Evolutionary conservation across 2,113 vertebrate species (phyloP).

Genomic region (Agelaius tricolor): DNA sequence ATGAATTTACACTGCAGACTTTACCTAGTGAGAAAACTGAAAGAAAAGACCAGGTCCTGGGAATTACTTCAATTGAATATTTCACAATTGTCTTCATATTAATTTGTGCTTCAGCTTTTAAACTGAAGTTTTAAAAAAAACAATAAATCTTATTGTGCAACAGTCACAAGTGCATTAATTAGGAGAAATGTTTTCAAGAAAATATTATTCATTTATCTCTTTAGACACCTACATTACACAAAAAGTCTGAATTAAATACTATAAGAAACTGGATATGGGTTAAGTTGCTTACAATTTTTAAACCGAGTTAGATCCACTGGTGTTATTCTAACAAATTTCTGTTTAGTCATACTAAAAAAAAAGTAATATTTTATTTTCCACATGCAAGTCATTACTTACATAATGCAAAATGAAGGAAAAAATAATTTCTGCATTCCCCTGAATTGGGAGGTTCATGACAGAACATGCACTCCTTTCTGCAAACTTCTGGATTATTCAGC

Average conservation of each 20-base stretch:
- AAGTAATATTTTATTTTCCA: neutral
- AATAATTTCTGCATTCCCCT: neutral
- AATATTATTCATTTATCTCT: neutral
- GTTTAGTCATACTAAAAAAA: neutral
- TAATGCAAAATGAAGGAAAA: neutral
- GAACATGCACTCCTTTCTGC: neutral
- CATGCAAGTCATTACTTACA: neutral
- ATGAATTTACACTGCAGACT: neutral
- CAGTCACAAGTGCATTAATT: neutral
- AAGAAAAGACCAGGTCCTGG: neutral
- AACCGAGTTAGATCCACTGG: no score
- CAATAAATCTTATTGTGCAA: neutral
- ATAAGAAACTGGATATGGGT: neutral
- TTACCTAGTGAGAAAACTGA: neutral
- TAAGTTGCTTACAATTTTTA: neutral
- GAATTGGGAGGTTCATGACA: neutral
- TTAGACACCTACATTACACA: neutral
- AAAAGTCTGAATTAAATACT: neutral
- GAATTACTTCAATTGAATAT: neutral
- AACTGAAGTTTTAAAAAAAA: neutral
- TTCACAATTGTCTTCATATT: neutral
- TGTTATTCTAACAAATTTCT: neutral
- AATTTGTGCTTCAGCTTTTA: neutral
- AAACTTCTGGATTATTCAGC: neutral
- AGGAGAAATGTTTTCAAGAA: neutral